Evolutionary conservation across 2,113 vertebrate species (phyloP).

Genomic region (Sturnira hondurensis): DNA sequence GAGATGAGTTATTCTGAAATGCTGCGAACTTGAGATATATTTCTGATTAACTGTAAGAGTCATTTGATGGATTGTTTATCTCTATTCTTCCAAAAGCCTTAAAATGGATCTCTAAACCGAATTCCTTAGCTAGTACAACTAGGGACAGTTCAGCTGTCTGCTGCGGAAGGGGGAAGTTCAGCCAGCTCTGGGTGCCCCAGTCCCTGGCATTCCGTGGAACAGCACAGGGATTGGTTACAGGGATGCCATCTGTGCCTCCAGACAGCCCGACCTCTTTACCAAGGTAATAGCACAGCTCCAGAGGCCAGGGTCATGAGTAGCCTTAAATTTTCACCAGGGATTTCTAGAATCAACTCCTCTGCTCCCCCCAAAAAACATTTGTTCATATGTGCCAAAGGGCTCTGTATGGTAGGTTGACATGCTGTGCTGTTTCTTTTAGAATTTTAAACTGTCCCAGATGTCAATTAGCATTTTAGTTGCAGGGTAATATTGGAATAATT

Average conservation of each 20-base stretch:
- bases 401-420: neutral
- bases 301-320: slow-evolving; percentile 16
- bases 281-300: neutral
- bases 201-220: neutral
- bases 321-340: slow-evolving; percentile 43
- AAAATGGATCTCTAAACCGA: slow-evolving; percentile 23
- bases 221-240: neutral
- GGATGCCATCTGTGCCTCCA: neutral
- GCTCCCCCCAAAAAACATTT: neutral
- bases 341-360: neutral
- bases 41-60: neutral
- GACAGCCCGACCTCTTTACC: neutral
- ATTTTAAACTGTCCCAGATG: slow-evolving; percentile 25
- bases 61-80: slow-evolving; percentile 4
- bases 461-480: neutral
- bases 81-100: neutral
- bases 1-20: slow-evolving; percentile 26
- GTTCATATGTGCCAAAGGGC: neutral
- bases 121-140: neutral
- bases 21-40: neutral
- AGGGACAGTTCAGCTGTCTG: neutral
- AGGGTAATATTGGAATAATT: slow-evolving; percentile 27
- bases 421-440: neutral
- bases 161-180: neutral
- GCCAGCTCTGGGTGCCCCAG: neutral